Evolutionary conservation across 2,797 vertebrate genomes (phyloP), one percentile per base, ranked within the genome.

Genomic region (Bucorvus abyssinicus): DNA sequence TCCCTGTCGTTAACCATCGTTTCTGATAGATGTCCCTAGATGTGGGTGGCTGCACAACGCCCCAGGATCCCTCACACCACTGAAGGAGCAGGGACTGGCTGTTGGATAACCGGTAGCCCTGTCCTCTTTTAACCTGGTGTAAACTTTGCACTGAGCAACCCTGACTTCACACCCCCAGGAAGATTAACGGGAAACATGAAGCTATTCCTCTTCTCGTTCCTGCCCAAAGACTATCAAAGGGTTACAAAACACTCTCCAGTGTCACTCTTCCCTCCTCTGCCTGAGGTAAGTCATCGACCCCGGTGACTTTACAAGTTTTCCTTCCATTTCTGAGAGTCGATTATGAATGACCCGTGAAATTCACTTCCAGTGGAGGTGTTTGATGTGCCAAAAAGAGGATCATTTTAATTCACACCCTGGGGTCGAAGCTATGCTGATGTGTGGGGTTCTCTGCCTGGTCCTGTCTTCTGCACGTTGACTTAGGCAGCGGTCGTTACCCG

Each of bases 401-500:
- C 8, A 8, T 75, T 65, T 82, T 3, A 2, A 52, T 71, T 47
- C 7, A 12, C 26, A 60, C 4, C 23, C 3, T 2, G 24, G 36
- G 71, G 21, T 40, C 2, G 3, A 49, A 84, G 34, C 49, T 38
- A 1, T 16, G 27, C 12, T 40, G 56, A 14, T 6, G 6, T 2
- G 16, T 16, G 52, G 10, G n/a, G 32, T 36, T 55, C 44, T n/a
- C 61, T 68, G 23, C 59, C 70, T 11, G 26, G n/a, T 5, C 76
- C 42, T 8, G 29, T 5, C 49, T 73, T 18, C 53, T 18, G 50
- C 82, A 75, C 4, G 61, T 23, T 16, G 30, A 7, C 61, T 29
- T 15, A 7, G 0, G 3, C 53, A 27, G 52, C 24, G 44, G 9
- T 26, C 0, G 1, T 12, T 53, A n/a, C 36, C 53, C 21, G 0